Evolutionary conservation across 1,140 invertebrate genomes (phyloP), one percentile per base, ranked within the genome.

Genomic region (Drosophila ananassae): DNA sequence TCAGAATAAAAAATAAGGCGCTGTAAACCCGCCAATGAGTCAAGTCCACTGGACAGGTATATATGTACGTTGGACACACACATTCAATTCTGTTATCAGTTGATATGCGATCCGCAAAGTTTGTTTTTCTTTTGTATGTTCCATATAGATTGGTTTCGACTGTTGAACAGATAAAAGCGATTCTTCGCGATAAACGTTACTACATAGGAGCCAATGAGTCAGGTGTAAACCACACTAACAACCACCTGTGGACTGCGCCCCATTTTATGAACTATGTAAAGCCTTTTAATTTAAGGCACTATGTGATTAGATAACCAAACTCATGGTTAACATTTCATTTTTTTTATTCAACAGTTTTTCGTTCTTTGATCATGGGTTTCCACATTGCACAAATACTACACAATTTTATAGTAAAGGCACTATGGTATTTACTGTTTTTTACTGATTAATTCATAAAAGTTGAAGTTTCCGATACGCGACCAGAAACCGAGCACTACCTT

Each of bases 291-390:
- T 84, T 77, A 80, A 59, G 51, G 59, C 72, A 44, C 32, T 17
- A 17, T 59, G 30, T 41, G 82, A 84, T 84, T 77, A 84, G 81
- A 84, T 87, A 87, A 71, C 12, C 17, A 13, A 48, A 32, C 32
- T 57, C 25, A 56, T 48, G n/a, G 28, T 17, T 25, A 17, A 6
- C 44, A 50, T 62, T 41, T 44, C 5, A 30, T 13, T 7, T 47
- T 28, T 32, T 41, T 47, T 34, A 9, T 28, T 5, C 3, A 44
- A n/a, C 10, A 37, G 10, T 37, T 44, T 47, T 25, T 22, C 7
- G 3, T 9, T 47, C 13, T 47, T 7, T 25, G 9, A 25, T 34
- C 25, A 6, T 9, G 21, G 8, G 32, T 47, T 37, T 10, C 8
- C n/a, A 12, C 12, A 37, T 12, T 4, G 34, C 3, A 37, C 0